Evolutionary conservation across 2,797 vertebrate genomes (phyloP), one percentile per base, ranked within the genome.

Genomic region (Graptemys geographica): DNA sequence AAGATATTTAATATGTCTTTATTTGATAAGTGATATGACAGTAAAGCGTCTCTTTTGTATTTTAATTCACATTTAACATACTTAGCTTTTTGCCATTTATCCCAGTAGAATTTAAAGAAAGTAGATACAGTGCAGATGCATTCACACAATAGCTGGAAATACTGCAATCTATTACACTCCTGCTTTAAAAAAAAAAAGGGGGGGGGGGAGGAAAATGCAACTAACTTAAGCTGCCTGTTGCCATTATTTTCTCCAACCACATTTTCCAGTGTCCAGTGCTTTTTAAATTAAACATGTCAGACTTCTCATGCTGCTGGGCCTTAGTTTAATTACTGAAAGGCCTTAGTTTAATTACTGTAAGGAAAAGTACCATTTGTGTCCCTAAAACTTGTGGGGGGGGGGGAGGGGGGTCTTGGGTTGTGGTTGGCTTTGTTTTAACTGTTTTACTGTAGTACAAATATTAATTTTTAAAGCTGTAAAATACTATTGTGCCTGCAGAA

Each of bases 401-500:
- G 41, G 41, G 41, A 41, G 41, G 4, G 33, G 49, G 56, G 49
- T 23, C 49, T 72, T 51, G 52, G 44, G 15, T 11, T 2, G 88
- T 62, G 90, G 33, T 37, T 57, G 37, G 78, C 84, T 7, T 57
- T 88, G 27, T 88, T 88, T 90, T 88, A 83, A 13, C 1, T 79
- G 65, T 92, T 94, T 83, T 90, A 85, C 69, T 94, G 80, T 81
- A 85, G 31, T 80, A 74, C 80, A 94, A 81, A 28, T 96, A 92
- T 81, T 80, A 41, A 49, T 44, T 85, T 80, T 69, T 90, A 49
- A 94, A 95, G 15, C 74, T 27, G 83, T 74, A 81, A 92, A 90
- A 88, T 19, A 88, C 12, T n/a, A 84, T 85, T 84, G 69, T 96
- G 94, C 65, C 87, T 95, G 56, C 90, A 93, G 96, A 97, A 96